phyloP scores from a whole-genome alignment of 2,797 vertebrate genomes.

The Antennarius maculatus region DNA sequence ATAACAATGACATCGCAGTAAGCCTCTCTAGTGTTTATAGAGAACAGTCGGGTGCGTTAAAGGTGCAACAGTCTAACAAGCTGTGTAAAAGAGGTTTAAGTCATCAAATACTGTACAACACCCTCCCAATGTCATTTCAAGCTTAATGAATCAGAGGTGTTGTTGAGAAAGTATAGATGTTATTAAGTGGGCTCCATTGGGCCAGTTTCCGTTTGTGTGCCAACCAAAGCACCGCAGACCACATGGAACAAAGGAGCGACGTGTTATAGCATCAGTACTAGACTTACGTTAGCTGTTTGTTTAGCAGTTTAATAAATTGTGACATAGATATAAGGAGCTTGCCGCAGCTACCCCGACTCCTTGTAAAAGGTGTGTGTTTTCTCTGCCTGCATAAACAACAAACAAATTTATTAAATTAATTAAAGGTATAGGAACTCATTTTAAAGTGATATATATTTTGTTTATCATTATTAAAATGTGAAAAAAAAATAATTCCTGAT shows the following conservation, averaged over 20 bases:
- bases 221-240: slow-evolving; percentile 51
- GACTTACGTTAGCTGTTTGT: slow-evolving; percentile 59
- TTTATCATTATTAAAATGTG: too few relatives aligned
- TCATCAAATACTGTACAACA: neutral
- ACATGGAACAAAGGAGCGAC: slow-evolving; percentile 43
- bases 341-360: slow-evolving; percentile 35
- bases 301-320: slow-evolving; percentile 68
- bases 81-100: too few relatives aligned
- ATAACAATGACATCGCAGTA: too few relatives aligned
- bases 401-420: slow-evolving; percentile 12
- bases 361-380: slow-evolving; percentile 58
- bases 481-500: too few relatives aligned
- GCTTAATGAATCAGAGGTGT: slow-evolving; percentile 49
- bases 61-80: too few relatives aligned
- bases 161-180: slow-evolving; percentile 35
- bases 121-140: slow-evolving; percentile 26
- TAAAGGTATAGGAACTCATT: too few relatives aligned
- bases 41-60: too few relatives aligned
- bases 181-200: slow-evolving; percentile 37
- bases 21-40: too few relatives aligned
- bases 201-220: slow-evolving; percentile 31
- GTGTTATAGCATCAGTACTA: slow-evolving; percentile 39
- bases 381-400: slow-evolving; percentile 12
- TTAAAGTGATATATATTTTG: too few relatives aligned
- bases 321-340: slow-evolving; percentile 46